A percentile compares a stretch with the other conserved stretches of the same genome.
These are phyloP conservation scores for Amorpha juglandis DNA, from an alignment of 2,888 invertebrate species.

Conservation along the genomic window DNA sequence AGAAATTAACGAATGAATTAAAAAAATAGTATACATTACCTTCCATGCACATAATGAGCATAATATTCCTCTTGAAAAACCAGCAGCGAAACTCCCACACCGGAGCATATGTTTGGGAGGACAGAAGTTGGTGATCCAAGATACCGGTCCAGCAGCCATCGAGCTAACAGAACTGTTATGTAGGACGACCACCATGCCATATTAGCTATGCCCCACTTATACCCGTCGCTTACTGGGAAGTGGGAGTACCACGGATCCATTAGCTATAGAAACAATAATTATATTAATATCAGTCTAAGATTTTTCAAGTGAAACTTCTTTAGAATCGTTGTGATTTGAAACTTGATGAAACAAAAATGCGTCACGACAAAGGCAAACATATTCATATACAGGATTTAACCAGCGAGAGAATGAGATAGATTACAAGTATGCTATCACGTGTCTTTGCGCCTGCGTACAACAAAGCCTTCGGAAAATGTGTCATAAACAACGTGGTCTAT, in stretches of 20 bases:
- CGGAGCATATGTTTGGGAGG: conserved; percentile 58
- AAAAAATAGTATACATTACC: conserved; percentile 48
- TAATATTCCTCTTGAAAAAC: conserved; percentile 73
- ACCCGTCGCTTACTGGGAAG: conserved; percentile 59
- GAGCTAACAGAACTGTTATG: conserved; percentile 41
- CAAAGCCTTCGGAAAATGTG: no score
- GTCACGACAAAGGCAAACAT: no score
- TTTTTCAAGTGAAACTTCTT: no score
- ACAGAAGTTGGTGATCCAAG: conserved; percentile 42
- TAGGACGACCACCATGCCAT: conserved; percentile 69
- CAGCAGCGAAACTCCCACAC: conserved; percentile 64
- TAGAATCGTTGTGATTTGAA: no score
- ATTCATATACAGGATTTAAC: no score
- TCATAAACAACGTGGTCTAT: no score
- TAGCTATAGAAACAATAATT: conserved; percentile 50
- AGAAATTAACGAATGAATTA: no score
- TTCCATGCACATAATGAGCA: conserved; percentile 76
- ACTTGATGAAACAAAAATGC: no score
- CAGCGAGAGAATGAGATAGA: no score
- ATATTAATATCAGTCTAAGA: background rate
- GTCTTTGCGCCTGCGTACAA: no score
- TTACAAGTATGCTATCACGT: no score
- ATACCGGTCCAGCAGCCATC: conserved; percentile 50
- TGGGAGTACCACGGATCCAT: conserved; percentile 53
- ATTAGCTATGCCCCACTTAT: conserved; percentile 61